Percentiles rank a stretch among this genome's conserved stretches.
phyloP scores from a whole-genome alignment of 2,797 vertebrate species.

The Chromis chromis region DNA sequence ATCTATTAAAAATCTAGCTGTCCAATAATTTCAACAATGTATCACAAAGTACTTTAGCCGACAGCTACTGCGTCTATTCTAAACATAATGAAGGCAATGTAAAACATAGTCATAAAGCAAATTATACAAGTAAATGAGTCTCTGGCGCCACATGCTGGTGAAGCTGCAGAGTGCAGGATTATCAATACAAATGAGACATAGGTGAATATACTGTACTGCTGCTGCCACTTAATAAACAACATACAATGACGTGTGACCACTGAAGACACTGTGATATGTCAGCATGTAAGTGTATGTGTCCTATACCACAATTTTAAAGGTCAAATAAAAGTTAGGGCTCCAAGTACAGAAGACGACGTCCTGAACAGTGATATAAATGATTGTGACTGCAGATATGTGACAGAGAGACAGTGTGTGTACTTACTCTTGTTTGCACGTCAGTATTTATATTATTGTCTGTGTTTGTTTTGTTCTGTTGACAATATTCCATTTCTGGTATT shows the following conservation, averaged over 20 bases:
- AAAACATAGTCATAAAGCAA: slow-evolving; percentile 16
- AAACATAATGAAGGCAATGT: slow-evolving; percentile 2
- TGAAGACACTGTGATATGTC: not conserved
- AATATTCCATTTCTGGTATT: not conserved
- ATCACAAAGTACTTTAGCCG: slow-evolving; percentile 11
- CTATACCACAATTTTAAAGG: not conserved
- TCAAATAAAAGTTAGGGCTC: too few species aligned
- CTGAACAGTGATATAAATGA: too few species aligned
- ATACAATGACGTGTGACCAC: not conserved
- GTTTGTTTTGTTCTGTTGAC: not conserved
- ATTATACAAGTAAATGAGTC: not conserved
- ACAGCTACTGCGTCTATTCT: too few species aligned
- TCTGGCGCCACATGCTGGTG: slow-evolving; percentile 77
- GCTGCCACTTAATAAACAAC: not conserved
- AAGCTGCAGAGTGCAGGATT: slow-evolving; percentile 33
- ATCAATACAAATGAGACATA: slow-evolving; percentile 1
- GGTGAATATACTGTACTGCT: not conserved
- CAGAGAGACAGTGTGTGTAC: not conserved
- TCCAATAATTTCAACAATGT: slow-evolving; percentile 1
- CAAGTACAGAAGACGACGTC: too few species aligned
- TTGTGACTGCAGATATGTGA: not conserved
- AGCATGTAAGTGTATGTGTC: not conserved
- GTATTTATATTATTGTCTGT: not conserved
- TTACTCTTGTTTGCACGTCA: not conserved
- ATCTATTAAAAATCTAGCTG: slow-evolving; percentile 4